These are phyloP conservation scores for Ectemnius cavifrons DNA, from an alignment of 2,888 invertebrate genomes.

Conservation along the genomic window DNA sequence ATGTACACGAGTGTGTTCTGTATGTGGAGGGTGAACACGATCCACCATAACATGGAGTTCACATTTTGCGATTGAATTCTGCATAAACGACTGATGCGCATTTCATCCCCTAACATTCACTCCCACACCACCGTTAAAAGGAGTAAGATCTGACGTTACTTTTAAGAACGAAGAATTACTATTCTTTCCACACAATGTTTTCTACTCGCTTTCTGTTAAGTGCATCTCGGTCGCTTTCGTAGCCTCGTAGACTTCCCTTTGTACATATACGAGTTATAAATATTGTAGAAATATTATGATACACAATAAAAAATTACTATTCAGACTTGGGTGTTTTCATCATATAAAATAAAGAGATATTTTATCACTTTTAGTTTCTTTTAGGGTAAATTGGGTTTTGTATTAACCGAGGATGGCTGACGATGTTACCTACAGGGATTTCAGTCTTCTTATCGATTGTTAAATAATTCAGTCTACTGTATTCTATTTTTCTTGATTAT, in stretches of 20 bases:
- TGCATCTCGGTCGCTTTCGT: slow-evolving; percentile 14
- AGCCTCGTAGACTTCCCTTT: slow-evolving; percentile 35
- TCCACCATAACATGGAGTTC: slow-evolving; percentile 25
- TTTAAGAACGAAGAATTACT: neutral
- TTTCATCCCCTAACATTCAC: too few relatives aligned
- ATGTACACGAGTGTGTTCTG: slow-evolving; percentile 33
- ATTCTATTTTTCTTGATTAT: too few relatives aligned
- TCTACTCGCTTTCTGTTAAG: slow-evolving; percentile 25
- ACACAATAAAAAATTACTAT: slow-evolving; percentile 48
- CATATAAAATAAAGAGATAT: neutral
- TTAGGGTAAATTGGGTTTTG: neutral
- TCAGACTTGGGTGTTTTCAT: neutral
- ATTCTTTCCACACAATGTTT: slow-evolving; percentile 15
- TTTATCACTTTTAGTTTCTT: neutral
- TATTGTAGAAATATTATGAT: slow-evolving; percentile 30
- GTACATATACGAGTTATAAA: slow-evolving; percentile 42
- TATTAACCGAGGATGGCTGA: too few relatives aligned
- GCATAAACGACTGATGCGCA: slow-evolving; percentile 21
- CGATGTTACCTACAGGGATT: too few relatives aligned
- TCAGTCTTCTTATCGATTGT: too few relatives aligned
- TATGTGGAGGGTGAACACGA: slow-evolving; percentile 23
- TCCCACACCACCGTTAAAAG: too few relatives aligned
- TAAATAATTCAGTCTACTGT: too few relatives aligned
- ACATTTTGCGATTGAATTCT: slow-evolving; percentile 35
- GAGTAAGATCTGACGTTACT: too few relatives aligned